Conservation (phyloP, 2,797 vertebrate genomes). For the Alcedo quadribrachys region DNA sequence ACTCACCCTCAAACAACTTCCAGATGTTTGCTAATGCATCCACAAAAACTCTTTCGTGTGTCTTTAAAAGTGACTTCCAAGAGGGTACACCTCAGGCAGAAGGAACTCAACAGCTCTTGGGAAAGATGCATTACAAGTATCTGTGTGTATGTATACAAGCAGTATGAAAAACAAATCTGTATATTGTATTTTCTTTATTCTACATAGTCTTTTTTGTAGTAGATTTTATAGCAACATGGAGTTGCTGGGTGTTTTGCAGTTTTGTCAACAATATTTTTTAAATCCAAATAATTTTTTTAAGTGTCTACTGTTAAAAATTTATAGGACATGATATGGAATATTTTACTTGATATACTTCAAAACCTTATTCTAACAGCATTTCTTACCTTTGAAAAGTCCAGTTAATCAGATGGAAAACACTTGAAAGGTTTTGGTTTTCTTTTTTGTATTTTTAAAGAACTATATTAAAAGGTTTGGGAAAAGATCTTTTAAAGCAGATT, state of each 20-base stretch:
- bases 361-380: neutral
- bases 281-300: neutral
- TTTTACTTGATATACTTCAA: neutral
- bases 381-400: neutral
- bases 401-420: neutral
- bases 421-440: neutral
- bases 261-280: neutral
- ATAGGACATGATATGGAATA: neutral
- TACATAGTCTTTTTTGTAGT: rapidly evolving
- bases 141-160: neutral
- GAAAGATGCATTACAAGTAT: neutral
- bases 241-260: neutral
- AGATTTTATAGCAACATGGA: neutral
- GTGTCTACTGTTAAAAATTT: neutral
- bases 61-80: neutral
- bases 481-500: conserved; percentile 66
- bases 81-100: neutral
- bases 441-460: conserved; percentile 27
- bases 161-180: neutral
- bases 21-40: neutral
- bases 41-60: neutral
- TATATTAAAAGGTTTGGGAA: neutral
- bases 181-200: neutral
- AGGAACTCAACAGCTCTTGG: neutral
- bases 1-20: neutral